Evolutionary conservation across 2,888 invertebrate species (phyloP).

Genomic region (Temnothorax rugatulus): DNA sequence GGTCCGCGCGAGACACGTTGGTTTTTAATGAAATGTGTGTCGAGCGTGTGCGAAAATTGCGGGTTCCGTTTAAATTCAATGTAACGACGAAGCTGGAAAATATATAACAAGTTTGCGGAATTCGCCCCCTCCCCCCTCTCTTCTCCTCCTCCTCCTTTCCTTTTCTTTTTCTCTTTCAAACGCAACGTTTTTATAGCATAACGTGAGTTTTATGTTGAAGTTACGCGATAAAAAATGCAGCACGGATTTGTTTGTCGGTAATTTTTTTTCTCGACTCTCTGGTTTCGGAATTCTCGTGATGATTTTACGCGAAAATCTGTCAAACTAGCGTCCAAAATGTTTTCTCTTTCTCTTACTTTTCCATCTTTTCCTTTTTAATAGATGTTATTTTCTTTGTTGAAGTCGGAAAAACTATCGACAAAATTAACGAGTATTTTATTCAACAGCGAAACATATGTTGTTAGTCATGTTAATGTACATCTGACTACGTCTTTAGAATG

Average conservation of each 20-base stretch:
- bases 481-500: constrained; percentile 6
- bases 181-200: constrained; percentile 29
- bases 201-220: constrained; percentile 47
- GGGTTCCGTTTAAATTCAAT: constrained; percentile 54
- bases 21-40: constrained; percentile 51
- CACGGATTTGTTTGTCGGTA: constrained; percentile 45
- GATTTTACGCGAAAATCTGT: constrained; percentile 47
- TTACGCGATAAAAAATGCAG: constrained; percentile 49
- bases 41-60: constrained; percentile 44
- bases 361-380: neutral
- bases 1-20: constrained; percentile 16
- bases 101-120: constrained; percentile 51
- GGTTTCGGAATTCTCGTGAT: constrained; percentile 40
- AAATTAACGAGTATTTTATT: neutral
- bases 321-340: constrained; percentile 29
- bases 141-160: neutral
- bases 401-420: neutral
- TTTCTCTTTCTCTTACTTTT: constrained; percentile 19
- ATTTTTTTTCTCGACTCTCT: constrained; percentile 15
- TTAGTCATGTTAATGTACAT: constrained; percentile 11
- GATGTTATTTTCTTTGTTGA: neutral
- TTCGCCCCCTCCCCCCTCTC: constrained; percentile 15
- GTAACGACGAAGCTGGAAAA: constrained; percentile 48
- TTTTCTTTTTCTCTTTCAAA: no score
- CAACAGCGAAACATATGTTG: neutral